phyloP scores from a whole-genome alignment of 1,140 invertebrate genomes.

The Bombus breviceps region DNA sequence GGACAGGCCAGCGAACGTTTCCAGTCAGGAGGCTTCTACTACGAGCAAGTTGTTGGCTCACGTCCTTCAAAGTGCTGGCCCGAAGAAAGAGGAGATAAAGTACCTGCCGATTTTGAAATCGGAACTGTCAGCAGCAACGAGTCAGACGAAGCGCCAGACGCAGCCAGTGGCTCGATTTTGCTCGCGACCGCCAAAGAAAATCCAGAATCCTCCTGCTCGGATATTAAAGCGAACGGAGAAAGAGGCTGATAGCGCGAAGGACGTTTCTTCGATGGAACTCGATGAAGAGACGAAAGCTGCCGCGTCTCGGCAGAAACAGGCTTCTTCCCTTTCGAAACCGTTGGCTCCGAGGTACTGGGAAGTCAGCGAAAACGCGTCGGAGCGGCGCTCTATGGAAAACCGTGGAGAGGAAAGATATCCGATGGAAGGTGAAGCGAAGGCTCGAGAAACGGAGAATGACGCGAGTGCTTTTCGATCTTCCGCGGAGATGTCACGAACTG shows the following conservation, averaged over 20 bases:
- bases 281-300: too few species aligned
- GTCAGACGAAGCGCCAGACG: neutral
- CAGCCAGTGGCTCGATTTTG: slow-evolving; percentile 3
- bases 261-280: neutral
- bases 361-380: rapidly evolving
- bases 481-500: neutral
- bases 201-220: neutral
- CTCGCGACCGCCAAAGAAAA: neutral
- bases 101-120: slow-evolving; percentile 12
- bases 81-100: neutral
- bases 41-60: neutral
- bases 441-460: neutral
- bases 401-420: neutral
- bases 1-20: too few species aligned
- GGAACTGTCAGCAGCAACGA: neutral
- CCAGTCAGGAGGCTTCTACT: rapidly evolving
- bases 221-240: neutral
- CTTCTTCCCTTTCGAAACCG: neutral
- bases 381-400: neutral
- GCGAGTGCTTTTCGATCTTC: neutral
- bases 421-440: neutral
- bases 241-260: too few species aligned
- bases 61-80: rapidly evolving
- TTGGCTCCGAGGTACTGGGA: neutral
- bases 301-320: too few species aligned